A percentile compares a stretch with the other conserved stretches of the same genome.
phyloP scores from a whole-genome alignment of 2,113 vertebrate species.

The Gavia stellata region DNA sequence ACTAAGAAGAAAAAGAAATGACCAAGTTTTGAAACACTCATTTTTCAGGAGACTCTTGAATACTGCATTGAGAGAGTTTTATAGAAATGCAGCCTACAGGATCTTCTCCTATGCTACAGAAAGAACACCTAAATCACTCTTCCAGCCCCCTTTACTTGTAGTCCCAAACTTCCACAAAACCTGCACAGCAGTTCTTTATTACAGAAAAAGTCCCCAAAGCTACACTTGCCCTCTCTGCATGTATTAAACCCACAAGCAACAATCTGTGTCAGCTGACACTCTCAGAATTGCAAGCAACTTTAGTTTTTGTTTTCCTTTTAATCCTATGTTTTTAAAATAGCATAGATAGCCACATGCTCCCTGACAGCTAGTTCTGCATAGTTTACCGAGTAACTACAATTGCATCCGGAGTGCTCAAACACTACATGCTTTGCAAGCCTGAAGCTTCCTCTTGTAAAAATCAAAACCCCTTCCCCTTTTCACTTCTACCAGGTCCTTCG shows the following conservation, averaged over 20 bases:
- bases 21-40: accelerated
- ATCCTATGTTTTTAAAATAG: neutral
- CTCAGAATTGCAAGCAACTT: neutral
- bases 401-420: neutral
- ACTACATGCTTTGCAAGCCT: neutral
- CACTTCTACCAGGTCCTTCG: conserved; percentile 66
- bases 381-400: too few species aligned
- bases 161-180: neutral
- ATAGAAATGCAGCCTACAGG: neutral
- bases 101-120: neutral
- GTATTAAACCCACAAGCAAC: neutral
- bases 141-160: neutral
- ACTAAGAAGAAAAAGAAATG: neutral
- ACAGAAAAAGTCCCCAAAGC: neutral
- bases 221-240: neutral
- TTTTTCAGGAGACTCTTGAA: neutral
- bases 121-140: neutral
- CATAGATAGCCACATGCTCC: accelerated
- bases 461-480: neutral
- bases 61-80: neutral
- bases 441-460: neutral
- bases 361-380: accelerated
- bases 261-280: neutral
- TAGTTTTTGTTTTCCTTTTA: accelerated
- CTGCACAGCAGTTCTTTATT: neutral